Conservation (phyloP, 2,113 vertebrate genomes). For the Atlantisia rogersi region DNA sequence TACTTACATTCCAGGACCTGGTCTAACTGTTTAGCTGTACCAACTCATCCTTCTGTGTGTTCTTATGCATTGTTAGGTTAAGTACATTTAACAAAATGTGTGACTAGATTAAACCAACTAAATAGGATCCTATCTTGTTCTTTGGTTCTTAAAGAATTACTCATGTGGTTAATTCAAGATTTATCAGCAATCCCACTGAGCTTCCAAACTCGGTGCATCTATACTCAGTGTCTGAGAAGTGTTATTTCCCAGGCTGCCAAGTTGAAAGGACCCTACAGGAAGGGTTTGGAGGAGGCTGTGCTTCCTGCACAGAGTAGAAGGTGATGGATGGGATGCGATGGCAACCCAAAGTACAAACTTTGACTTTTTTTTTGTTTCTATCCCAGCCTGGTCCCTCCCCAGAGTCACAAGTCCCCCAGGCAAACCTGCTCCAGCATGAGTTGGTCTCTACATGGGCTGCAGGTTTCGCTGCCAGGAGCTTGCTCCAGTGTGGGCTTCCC, state of each 20-base stretch:
- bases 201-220: not conserved
- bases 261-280: not conserved
- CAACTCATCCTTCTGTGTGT: not conserved
- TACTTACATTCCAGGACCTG: not conserved
- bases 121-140: not conserved
- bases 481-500: too few relatives aligned
- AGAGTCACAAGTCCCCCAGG: too few relatives aligned
- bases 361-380: not conserved
- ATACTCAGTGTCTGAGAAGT: not conserved
- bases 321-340: not conserved
- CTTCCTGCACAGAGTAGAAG: not conserved
- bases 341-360: not conserved
- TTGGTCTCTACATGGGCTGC: too few relatives aligned
- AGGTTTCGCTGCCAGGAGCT: too few relatives aligned
- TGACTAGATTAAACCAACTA: not conserved
- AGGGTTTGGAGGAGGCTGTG: not conserved
- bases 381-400: not conserved
- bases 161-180: not conserved
- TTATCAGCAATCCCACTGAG: not conserved
- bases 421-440: too few relatives aligned
- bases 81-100: not conserved
- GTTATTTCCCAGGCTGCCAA: not conserved
- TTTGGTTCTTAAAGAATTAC: not conserved
- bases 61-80: not conserved
- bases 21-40: not conserved